Conservation (phyloP, 1,140 invertebrate genomes). For the Monochamus saltuarius region DNA sequence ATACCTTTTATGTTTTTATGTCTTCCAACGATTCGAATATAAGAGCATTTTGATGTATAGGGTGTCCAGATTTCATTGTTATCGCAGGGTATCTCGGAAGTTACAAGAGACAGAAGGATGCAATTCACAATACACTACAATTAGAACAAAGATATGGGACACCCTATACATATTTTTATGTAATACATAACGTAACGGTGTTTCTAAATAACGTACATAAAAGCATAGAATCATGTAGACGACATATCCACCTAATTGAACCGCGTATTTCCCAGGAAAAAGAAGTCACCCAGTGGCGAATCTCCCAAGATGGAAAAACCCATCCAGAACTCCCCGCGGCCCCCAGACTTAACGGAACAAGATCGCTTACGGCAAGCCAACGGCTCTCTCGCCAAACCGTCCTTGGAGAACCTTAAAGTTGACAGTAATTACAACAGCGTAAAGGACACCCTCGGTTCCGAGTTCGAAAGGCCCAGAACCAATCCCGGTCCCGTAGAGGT, state of each 20-base stretch:
- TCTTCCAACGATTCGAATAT: too few species aligned
- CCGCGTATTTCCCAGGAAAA: slow-evolving; percentile 27
- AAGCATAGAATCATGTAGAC: too few species aligned
- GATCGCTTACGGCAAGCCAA: slow-evolving; percentile 27
- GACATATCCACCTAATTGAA: background rate
- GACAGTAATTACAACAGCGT: slow-evolving; percentile 38
- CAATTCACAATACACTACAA: too few species aligned
- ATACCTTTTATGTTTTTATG: too few species aligned
- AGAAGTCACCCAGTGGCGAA: slow-evolving; percentile 23
- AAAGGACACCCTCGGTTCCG: slow-evolving; percentile 27
- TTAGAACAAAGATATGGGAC: too few species aligned
- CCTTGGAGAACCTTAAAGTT: slow-evolving; percentile 11
- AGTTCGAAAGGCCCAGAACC: slow-evolving; percentile 8
- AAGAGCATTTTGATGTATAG: too few species aligned
- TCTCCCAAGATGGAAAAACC: slow-evolving; percentile 30
- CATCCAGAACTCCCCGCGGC: background rate
- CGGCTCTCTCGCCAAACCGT: slow-evolving; percentile 20
- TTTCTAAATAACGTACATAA: too few species aligned
- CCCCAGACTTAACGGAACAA: background rate
- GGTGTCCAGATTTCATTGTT: too few species aligned
- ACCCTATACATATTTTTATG: too few species aligned
- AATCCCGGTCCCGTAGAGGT: slow-evolving; percentile 12
- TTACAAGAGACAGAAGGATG: too few species aligned
- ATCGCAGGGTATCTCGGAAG: too few species aligned
- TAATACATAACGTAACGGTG: too few species aligned